Evolutionary conservation across 2,888 invertebrate genomes (phyloP).

Genomic region (Sarcophaga subvicina): DNA sequence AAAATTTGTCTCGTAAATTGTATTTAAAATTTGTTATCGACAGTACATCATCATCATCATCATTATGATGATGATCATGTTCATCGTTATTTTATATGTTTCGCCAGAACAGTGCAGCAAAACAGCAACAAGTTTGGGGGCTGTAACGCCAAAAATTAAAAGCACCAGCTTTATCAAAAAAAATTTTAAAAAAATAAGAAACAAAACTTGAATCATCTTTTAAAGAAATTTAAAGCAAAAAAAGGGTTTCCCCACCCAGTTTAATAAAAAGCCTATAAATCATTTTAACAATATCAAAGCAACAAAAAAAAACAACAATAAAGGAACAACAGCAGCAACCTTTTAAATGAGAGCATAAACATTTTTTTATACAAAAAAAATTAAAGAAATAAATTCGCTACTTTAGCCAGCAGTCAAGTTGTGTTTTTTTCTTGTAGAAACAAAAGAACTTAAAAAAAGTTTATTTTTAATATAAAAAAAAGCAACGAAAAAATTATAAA

Average conservation of each 20-base stretch:
- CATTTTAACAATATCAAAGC: conserved; percentile 57
- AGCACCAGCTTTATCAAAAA: conserved; percentile 56
- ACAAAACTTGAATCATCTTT: conserved; percentile 62
- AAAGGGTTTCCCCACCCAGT: conserved; percentile 70
- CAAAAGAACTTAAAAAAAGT: no score
- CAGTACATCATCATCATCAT: conserved; percentile 58
- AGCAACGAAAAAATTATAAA: conserved; percentile 60
- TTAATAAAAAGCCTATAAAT: conserved; percentile 70
- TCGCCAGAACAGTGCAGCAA: not conserved
- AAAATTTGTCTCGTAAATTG: conserved; percentile 59
- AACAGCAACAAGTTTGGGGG: conserved; percentile 73
- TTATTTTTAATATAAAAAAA: conserved; percentile 3
- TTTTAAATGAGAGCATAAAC: conserved; percentile 2
- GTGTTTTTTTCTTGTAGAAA: conserved; percentile 42
- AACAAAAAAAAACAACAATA: conserved; percentile 11
- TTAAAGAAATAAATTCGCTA: conserved; percentile 70
- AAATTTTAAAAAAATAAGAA: not conserved
- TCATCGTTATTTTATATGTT: no score
- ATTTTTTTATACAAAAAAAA: conserved; percentile 15
- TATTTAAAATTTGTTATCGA: conserved; percentile 67
- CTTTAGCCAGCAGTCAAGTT: conserved; percentile 72
- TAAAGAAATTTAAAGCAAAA: not conserved
- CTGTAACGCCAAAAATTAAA: conserved; percentile 76
- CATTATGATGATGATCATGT: no score
- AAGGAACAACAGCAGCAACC: conserved; percentile 36